Evolutionary conservation across 2,888 invertebrate genomes (phyloP), one percentile per base, ranked within the genome.

Genomic region (Notocelia uddmanniana): DNA sequence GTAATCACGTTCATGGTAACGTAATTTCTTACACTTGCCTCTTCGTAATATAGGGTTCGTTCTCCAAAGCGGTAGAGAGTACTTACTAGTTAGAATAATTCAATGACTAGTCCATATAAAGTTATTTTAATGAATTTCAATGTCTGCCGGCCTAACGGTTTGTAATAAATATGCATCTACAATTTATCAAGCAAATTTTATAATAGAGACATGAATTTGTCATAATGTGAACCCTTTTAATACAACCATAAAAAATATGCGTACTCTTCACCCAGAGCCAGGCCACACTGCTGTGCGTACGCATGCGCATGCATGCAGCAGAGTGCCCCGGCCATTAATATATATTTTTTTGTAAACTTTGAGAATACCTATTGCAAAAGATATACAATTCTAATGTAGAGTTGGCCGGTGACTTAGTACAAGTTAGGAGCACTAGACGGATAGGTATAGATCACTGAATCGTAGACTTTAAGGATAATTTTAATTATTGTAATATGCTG

Each of bases 21-120:
- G 77, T 54, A 52, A 64, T 73, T 72, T 74, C 71, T 73, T 67
- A 71, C 73, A 83, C 79, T 81, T 84, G 83, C 73, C 85, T 83
- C 83, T 83, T 83, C 83, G 82, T 87, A 81, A 76, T 86, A 83
- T 84, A 85, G 79, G 86, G 81, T 81, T 86, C 86, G 87, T 91
- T 91, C 92, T 93, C 92, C 92, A 88, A 89, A 88, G 92, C 93
- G 93, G 93, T 93, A 88, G 89, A 91, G 91, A 91, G 91, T 93
- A 93, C 93, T 93, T 92, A 92, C 86, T 93, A 93, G 91, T 88
- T 93, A 93, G 92, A 83, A 88, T 93, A 92, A 93, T 92, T 92
- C 89, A 92, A 92, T 91, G 91, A 91, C 93, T 93, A 93, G 93
- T 93, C 93, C 90, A 90, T 89, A 84, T 93, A 92, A 91, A 90